Base-by-base conservation (phyloP, 2,888 invertebrate genomes). In the Ramazzottius varieornatus region DNA sequence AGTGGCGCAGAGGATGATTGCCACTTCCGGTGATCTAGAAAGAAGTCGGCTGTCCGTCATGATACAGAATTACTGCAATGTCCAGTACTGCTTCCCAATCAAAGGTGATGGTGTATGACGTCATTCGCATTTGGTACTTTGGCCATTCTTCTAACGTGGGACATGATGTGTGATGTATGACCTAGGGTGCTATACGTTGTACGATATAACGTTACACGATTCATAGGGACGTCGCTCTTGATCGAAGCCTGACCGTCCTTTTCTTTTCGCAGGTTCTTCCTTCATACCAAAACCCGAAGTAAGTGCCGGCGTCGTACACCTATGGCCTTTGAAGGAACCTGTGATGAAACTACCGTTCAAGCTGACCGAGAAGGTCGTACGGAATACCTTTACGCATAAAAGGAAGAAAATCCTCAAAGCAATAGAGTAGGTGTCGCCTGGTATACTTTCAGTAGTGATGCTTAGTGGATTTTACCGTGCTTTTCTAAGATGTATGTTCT, bases 271-370 rank as follows among this genome's bases (percentile, higher is more conserved):
- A 82, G 83, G 82, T 1, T 80, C 78, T 69, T 86, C 88, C 0
- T 99, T 98, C 78, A 81, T 93, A 33, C 98, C 98, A 0, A 84
- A 86, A 73, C 96, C 98, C 0, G 83, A 96, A 68, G 94, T 99
- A 2, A 92, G 98, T 79, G 96, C 94, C 0, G 92, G 89, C 24
- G 88, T 96, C 1, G 91, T 98, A 0, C 85, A 85, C 64, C 80
- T 99, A 64, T 81, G 83, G 24, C 96, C 98, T 1, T 75, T 84
- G 8, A 82, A 82, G 70, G 75, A 80, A 64, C 93, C 96, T 0
- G 79, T 83, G 32, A 85, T 88, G 20, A 67, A 68, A 67, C 79
- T 86, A 46, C 86, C 89, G 0, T 98, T 93, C 74, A 78, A 82
- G 70, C 73, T 88, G 67, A 84, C 93, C 24, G 92, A 96, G 73